Conservation (phyloP, 2,797 vertebrate genomes). For the Tokudaia muenninki region DNA sequence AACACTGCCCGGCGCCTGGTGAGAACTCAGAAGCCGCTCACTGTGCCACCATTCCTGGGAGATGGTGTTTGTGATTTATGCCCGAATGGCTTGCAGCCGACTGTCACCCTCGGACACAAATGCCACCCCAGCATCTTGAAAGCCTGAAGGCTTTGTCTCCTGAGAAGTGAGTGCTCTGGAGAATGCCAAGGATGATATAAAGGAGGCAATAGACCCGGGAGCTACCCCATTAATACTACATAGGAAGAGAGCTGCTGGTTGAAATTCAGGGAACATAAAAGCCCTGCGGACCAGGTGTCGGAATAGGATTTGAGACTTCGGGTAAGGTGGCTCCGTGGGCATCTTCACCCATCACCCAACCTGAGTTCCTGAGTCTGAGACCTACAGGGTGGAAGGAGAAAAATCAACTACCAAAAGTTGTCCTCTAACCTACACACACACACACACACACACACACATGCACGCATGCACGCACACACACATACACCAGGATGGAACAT, state of each 20-base stretch:
- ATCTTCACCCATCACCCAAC: background rate
- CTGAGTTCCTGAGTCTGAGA: background rate
- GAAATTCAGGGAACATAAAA: conserved; percentile 2
- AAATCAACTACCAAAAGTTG: background rate
- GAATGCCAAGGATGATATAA: conserved; percentile 30
- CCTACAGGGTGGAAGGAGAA: background rate
- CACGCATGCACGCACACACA: background rate
- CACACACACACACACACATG: background rate
- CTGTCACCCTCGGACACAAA: conserved; percentile 55
- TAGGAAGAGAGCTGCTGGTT: background rate
- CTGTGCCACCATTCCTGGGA: background rate
- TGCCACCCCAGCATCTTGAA: conserved; percentile 64
- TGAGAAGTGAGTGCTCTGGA: background rate
- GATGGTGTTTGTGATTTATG: background rate
- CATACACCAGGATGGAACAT: background rate
- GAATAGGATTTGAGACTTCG: background rate
- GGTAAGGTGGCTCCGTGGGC: background rate
- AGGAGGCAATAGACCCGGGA: background rate
- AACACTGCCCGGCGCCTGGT: background rate
- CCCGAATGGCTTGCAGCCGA: background rate
- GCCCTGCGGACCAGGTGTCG: background rate
- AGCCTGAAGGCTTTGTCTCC: conserved; percentile 48
- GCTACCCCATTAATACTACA: background rate
- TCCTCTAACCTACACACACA: background rate
- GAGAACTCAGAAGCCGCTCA: background rate